Evolutionary conservation across 2,797 vertebrate genomes (phyloP), one percentile per base, ranked within the genome.

Genomic region (Cossypha polioptera): DNA sequence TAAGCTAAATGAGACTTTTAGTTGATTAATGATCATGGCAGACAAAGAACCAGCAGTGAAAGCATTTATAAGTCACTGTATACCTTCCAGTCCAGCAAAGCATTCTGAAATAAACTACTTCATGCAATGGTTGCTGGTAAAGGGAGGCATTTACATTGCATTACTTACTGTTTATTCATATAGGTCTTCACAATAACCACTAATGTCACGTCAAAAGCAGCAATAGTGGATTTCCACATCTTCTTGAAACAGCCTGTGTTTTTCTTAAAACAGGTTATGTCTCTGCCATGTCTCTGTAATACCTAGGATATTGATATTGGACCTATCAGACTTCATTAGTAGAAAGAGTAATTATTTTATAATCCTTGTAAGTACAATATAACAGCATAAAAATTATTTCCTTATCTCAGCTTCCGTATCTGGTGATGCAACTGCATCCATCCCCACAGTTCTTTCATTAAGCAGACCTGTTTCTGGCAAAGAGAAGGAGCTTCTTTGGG

Each of bases 111-210:
- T 5, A 3, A 83, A 55, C 55, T 57, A 35, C 53, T 84, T 51
- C 43, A 33, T 33, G 36, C 66, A 55, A 36, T 2, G 3, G 24
- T 28, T 92, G 43, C 42, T 85, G 54, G 35, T 89, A 72, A 71
- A 94, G 43, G 38, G 35, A 78, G 69, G 35, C 62, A 72, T 91
- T 92, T 38, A 22, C 63, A 72, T 80, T 58, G 28, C 53, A 16
- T 65, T 95, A 62, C 63, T 86, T 75, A 96, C 58, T 28, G 36
- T 78, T 93, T 88, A 69, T 78, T 94, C 58, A 38, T 84, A 58
- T 12, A 68, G 36, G 24, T 83, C 59, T 89, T 92, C 54, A 61
- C 59, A 72, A 58, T n/a, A 83, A 75, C 43, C 33, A 66, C 53
- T 78, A 16, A 71, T 38, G 31, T 73, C 54, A 50, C 16, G 43